Conservation (phyloP, 2,797 vertebrate genomes). For the Siniperca undulata region DNA sequence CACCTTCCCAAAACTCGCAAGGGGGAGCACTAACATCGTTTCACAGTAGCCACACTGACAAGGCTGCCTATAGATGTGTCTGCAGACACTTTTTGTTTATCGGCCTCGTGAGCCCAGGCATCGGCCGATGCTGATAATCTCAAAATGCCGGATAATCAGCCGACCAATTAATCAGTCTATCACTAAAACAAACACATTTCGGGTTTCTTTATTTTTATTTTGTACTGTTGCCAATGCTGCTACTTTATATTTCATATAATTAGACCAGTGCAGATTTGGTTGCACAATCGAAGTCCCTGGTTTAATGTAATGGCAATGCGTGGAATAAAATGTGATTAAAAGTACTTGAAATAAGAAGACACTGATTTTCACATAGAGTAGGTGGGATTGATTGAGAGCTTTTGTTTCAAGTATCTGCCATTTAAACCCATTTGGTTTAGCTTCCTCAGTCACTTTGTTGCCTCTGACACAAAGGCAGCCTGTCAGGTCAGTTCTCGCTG, state of each 20-base stretch:
- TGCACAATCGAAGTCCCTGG: background rate
- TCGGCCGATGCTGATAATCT: too few relatives aligned
- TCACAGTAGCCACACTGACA: too few relatives aligned
- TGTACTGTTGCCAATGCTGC: background rate
- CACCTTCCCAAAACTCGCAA: too few relatives aligned
- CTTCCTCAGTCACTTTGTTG: conserved; percentile 3
- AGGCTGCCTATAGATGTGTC: too few relatives aligned
- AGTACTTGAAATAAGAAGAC: background rate
- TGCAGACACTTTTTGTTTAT: too few relatives aligned
- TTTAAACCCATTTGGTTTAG: conserved; percentile 13
- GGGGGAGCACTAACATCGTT: too few relatives aligned
- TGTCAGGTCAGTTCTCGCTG: background rate
- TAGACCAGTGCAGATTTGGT: background rate
- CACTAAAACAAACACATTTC: background rate
- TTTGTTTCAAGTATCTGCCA: background rate
- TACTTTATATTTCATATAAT: background rate
- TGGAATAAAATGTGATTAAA: conserved; percentile 20
- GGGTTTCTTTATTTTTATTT: background rate
- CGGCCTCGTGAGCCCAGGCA: too few relatives aligned
- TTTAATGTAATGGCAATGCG: background rate
- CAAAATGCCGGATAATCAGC: too few relatives aligned
- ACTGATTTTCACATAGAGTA: background rate
- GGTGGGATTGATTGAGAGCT: background rate
- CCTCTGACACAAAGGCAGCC: conserved; percentile 1
- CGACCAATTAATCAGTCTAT: too few relatives aligned